A percentile compares a stretch with the other conserved stretches of the same genome.
Conservation (phyloP, 2,113 vertebrate genomes). For the Trematomus loennbergii region DNA sequence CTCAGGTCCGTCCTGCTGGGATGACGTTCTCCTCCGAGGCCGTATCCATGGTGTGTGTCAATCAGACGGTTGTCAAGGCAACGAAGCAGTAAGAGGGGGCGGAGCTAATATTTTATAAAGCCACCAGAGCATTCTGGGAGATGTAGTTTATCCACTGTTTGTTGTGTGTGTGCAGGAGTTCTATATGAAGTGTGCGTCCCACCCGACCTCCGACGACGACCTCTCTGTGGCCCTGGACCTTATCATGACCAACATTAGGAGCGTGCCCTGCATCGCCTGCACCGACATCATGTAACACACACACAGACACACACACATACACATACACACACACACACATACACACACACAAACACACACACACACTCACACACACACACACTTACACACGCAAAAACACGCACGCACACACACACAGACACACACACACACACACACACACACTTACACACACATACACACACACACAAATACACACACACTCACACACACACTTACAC, state of each 20-base stretch:
- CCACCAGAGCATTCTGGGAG: neutral
- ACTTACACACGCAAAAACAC: no score
- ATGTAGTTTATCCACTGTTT: constrained; percentile 1
- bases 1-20: constrained; percentile 73
- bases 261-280: constrained; percentile 72
- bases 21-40: constrained; percentile 56
- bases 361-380: no score
- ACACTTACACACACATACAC: no score
- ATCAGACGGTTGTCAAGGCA: constrained; percentile 52
- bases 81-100: constrained; percentile 52
- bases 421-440: no score
- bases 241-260: constrained; percentile 65
- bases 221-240: constrained; percentile 73
- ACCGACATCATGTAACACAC: constrained; percentile 60
- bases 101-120: no score
- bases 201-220: constrained; percentile 69
- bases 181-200: constrained; percentile 74
- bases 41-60: constrained; percentile 68
- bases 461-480: no score
- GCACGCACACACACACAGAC: no score
- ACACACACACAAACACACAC: neutral
- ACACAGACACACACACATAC: neutral
- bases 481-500: no score
- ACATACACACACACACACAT: neutral
- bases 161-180: constrained; percentile 62